Conservation (phyloP, 37 sponge, comb jelly and placozoan species). For the Mnemiopsis leidyi region DNA sequence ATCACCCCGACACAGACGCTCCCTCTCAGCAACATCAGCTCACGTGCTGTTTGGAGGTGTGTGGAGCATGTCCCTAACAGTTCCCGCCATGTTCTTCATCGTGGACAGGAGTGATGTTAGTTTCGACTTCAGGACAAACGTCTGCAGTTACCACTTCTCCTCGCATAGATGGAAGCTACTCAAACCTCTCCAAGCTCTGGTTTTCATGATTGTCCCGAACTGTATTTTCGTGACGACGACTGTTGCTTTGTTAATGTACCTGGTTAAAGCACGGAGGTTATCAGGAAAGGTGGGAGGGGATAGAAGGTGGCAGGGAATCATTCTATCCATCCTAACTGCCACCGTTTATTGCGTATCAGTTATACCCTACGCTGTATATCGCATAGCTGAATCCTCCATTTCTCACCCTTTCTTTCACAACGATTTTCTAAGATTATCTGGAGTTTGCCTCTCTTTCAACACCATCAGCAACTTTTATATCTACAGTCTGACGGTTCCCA, state of each 20-base stretch:
- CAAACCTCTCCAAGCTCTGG: neutral
- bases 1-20: neutral
- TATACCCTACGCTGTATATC: neutral
- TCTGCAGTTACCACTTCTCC: neutral
- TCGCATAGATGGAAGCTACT: neutral
- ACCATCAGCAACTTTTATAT: neutral
- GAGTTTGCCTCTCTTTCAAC: neutral
- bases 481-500: neutral
- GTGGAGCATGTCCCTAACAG: neutral
- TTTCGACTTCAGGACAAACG: neutral
- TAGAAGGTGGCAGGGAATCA: neutral
- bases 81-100: neutral
- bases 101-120: neutral
- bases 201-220: neutral
- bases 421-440: neutral
- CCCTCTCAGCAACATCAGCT: neutral
- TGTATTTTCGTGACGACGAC: neutral
- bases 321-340: neutral
- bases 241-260: neutral
- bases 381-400: neutral
- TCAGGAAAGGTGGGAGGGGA: neutral
- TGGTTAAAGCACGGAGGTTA: neutral
- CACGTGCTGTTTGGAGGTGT: neutral
- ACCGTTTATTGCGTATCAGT: neutral
- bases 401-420: neutral